phyloP scores from a whole-genome alignment of 1,140 invertebrate genomes.

The Oscheius sp. region DNA sequence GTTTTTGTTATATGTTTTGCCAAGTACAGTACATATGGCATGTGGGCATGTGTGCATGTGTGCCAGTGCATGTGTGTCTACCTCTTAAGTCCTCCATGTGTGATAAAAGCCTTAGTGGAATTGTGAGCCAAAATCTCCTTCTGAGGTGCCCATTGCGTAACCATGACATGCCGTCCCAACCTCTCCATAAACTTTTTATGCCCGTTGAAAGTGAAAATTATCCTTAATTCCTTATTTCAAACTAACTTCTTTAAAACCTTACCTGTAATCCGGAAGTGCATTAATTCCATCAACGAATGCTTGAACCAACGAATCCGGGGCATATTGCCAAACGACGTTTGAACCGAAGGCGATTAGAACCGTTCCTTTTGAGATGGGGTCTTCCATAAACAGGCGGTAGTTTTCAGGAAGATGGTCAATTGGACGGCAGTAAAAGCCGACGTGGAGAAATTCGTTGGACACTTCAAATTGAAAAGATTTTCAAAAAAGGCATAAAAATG shows the following conservation, averaged over 20 bases:
- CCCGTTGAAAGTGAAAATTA: conserved; percentile 48
- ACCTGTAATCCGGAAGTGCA: conserved; percentile 39
- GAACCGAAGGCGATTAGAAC: conserved; percentile 50
- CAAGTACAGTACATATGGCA: no score
- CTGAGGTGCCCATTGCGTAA: conserved; percentile 49
- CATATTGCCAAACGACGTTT: conserved; percentile 42
- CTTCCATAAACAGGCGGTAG: neutral
- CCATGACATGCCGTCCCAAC: conserved; percentile 5
- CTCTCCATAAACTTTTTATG: neutral
- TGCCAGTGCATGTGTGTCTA: no score
- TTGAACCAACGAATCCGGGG: conserved; percentile 37
- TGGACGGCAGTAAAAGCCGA: neutral
- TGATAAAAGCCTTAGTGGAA: conserved; percentile 48
- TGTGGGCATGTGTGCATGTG: no score
- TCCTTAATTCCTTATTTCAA: conserved; percentile 9
- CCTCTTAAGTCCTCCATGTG: conserved; percentile 55
- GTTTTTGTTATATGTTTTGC: no score
- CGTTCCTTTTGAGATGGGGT: conserved; percentile 35
- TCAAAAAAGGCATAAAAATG: neutral
- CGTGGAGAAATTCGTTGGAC: neutral
- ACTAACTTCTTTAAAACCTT: neutral
- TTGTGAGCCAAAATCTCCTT: conserved; percentile 43
- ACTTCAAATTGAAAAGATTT: neutral
- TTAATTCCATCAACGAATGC: conserved; percentile 38
- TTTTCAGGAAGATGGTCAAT: neutral